Evolutionary conservation across 2,797 vertebrate genomes (phyloP).

Genomic region (Girardinus metallicus): DNA sequence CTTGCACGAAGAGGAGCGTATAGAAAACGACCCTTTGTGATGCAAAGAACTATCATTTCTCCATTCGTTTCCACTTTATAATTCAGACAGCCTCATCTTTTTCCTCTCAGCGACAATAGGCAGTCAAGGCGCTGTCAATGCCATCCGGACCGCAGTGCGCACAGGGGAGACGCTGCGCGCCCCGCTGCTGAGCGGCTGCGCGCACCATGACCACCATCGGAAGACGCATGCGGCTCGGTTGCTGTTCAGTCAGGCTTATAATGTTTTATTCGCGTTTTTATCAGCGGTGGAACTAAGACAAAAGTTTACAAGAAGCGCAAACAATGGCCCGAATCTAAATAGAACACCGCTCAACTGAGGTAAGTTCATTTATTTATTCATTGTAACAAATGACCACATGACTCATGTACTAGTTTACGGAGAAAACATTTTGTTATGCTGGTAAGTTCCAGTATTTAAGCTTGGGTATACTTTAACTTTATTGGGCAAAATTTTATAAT

Average conservation of each 20-base stretch:
- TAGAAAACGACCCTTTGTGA: not conserved
- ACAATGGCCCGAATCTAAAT: constrained; percentile 13
- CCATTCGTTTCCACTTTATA: constrained; percentile 9
- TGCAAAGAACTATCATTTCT: not conserved
- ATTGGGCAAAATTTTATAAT: not conserved
- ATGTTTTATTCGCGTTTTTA: not conserved
- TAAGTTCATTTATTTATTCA: constrained; percentile 36
- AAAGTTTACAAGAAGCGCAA: constrained; percentile 12
- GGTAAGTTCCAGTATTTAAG: not conserved
- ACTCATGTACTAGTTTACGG: not conserved
- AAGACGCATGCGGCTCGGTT: not conserved
- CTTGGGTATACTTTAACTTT: not conserved
- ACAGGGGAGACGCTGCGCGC: constrained; percentile 16
- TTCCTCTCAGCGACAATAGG: not conserved
- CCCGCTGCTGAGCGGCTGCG: not conserved
- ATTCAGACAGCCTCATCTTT: constrained; percentile 5
- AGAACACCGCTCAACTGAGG: constrained; percentile 33
- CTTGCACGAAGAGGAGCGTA: not conserved
- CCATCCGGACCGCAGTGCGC: constrained; percentile 41
- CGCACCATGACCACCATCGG: not conserved
- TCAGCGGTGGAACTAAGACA: not conserved
- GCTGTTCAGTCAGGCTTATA: not conserved
- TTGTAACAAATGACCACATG: not conserved
- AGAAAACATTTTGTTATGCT: not conserved
- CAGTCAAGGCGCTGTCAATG: constrained; percentile 14